A percentile compares a stretch with the other conserved stretches of the same genome.
Evolutionary conservation across 2,113 vertebrate genomes (phyloP).

Genomic region (Percopsis transmontana): DNA sequence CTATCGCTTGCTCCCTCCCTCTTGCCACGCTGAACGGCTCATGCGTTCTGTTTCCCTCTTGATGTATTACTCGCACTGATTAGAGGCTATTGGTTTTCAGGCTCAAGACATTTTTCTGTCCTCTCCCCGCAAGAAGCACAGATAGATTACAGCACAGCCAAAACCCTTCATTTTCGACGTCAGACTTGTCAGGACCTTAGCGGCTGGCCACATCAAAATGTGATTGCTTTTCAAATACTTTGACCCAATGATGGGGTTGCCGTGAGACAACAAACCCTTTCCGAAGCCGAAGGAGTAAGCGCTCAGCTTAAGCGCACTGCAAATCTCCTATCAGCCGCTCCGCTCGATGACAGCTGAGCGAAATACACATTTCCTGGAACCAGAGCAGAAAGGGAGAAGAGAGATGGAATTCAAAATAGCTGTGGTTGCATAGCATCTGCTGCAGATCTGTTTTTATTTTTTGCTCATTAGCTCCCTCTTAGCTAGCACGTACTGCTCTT

Average conservation of each 20-base stretch:
- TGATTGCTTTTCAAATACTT: conserved; percentile 50
- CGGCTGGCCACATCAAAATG: conserved; percentile 54
- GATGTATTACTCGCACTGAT: conserved; percentile 53
- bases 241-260: conserved; percentile 42
- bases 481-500: conserved; percentile 25
- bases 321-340: conserved; percentile 64
- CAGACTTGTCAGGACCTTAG: conserved; percentile 42
- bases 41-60: conserved; percentile 24
- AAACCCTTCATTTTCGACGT: conserved; percentile 57
- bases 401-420: conserved; percentile 40
- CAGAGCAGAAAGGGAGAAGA: conserved; percentile 4
- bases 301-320: conserved; percentile 50
- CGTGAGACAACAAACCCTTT: conserved; percentile 37
- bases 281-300: conserved; percentile 46
- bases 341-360: conserved; percentile 61
- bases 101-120: conserved; percentile 38
- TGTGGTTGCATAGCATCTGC: conserved; percentile 47
- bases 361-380: conserved; percentile 57
- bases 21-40: not conserved
- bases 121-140: conserved; percentile 30
- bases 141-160: conserved; percentile 45
- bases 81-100: conserved; percentile 51
- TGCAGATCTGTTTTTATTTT: conserved; percentile 74
- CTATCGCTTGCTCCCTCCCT: not conserved
- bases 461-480: conserved; percentile 59